Conservation (phyloP, 2,797 vertebrate genomes). For the Oreochromis mossambicus region DNA sequence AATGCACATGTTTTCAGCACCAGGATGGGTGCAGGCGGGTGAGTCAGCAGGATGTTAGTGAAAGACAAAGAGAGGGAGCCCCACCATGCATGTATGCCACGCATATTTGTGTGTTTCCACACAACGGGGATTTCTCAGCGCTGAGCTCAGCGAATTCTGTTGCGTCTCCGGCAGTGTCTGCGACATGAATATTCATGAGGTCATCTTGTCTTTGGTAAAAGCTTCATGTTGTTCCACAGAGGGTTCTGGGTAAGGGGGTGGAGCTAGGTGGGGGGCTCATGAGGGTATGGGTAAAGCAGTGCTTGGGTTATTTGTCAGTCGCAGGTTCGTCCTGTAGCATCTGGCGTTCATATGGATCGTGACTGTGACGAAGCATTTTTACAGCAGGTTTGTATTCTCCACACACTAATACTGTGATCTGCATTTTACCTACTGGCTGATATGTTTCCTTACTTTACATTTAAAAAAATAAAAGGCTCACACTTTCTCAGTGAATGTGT, state of each 20-base stretch:
- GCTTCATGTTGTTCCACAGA: constrained; percentile 33
- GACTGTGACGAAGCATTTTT: background rate
- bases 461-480: background rate
- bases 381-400: background rate
- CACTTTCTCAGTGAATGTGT: background rate
- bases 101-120: constrained; percentile 33
- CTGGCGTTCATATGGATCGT: background rate
- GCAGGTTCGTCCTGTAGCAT: constrained; percentile 3
- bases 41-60: constrained; percentile 3
- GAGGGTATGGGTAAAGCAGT: background rate
- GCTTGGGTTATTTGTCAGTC: constrained; percentile 30
- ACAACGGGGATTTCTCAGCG: constrained; percentile 53
- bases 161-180: constrained; percentile 33
- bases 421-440: background rate
- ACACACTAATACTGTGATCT: background rate
- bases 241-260: background rate
- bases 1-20: constrained; percentile 32
- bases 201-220: constrained; percentile 57
- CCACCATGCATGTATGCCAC: constrained; percentile 3
- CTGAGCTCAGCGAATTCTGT: constrained; percentile 62
- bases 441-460: background rate
- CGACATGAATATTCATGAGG: constrained; percentile 59
- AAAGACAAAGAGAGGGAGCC: background rate
- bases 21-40: constrained; percentile 25
- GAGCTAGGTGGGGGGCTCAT: background rate